Percentiles rank a stretch among this genome's conserved stretches.
Evolutionary conservation across 2,888 invertebrate species (phyloP).

Genomic region (Torymus aiolomorphi): DNA sequence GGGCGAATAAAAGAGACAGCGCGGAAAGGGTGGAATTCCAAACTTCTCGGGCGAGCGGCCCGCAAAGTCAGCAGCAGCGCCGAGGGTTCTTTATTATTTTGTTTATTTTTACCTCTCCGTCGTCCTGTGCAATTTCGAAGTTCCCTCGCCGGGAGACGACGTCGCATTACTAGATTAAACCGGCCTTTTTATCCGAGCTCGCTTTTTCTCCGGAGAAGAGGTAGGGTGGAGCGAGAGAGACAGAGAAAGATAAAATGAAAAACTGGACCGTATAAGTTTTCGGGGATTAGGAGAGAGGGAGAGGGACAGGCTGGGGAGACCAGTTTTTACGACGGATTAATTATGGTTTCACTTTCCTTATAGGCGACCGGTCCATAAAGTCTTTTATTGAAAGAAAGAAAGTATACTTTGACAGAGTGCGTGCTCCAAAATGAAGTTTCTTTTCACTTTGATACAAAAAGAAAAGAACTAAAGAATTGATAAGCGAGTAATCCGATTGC

Average conservation of each 20-base stretch:
- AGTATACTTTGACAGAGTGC: no score
- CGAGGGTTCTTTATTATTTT: conserved; percentile 62
- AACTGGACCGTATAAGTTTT: conserved; percentile 27
- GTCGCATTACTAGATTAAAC: conserved; percentile 68
- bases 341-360: no score
- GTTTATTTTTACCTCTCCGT: conserved; percentile 60
- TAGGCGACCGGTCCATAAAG: no score
- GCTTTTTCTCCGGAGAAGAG: background rate
- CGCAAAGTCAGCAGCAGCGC: conserved; percentile 9
- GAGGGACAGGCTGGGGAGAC: no score
- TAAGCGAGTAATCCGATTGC: no score
- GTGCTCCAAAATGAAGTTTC: no score
- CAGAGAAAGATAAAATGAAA: conserved; percentile 24
- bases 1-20: background rate
- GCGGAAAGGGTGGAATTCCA: conserved; percentile 5
- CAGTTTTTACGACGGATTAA: conserved; percentile 5
- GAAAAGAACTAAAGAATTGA: no score
- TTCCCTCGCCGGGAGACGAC: conserved; percentile 53
- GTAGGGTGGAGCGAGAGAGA: conserved; percentile 5
- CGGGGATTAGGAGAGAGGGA: background rate
- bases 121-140: conserved; percentile 55
- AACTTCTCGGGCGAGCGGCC: no score
- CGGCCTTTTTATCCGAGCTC: conserved; percentile 62
- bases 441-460: no score
- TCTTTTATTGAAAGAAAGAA: no score